Conservation (phyloP, 2,113 vertebrate genomes). For the Alethe diademata region DNA sequence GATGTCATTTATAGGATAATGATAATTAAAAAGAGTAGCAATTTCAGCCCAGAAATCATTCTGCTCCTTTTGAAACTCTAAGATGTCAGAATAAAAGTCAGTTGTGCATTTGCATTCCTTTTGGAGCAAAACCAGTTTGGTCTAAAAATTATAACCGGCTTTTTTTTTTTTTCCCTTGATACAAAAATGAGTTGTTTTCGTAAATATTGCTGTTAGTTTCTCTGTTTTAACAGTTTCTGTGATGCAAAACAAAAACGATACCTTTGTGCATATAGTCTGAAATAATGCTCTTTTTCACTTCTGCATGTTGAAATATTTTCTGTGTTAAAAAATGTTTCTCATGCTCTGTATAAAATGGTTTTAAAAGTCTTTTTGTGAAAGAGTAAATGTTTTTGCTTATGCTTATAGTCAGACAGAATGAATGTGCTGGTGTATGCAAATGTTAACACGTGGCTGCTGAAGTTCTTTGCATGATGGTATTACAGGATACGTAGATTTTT, state of each 20-base stretch:
- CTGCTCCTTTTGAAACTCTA: not conserved
- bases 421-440: not conserved
- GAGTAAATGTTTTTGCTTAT: not conserved
- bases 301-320: not conserved
- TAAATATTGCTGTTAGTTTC: not conserved
- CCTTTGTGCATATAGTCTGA: not conserved
- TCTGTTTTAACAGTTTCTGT: rapidly evolving
- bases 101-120: not conserved
- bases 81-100: not conserved
- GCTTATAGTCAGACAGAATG: not conserved
- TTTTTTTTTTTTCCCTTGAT: not conserved
- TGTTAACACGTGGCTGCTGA: not conserved
- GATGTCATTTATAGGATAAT: not conserved
- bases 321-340: not conserved
- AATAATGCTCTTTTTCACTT: not conserved
- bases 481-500: not conserved
- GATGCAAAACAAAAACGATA: not conserved
- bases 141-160: not conserved
- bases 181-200: not conserved
- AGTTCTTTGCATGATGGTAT: not conserved
- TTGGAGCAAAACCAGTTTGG: not conserved
- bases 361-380: not conserved
- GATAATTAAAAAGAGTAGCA: not conserved
- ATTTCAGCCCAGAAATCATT: not conserved
- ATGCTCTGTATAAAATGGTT: not conserved